Base-by-base conservation (phyloP, 2,797 vertebrate species). In the Tachyglossus aculeatus region DNA sequence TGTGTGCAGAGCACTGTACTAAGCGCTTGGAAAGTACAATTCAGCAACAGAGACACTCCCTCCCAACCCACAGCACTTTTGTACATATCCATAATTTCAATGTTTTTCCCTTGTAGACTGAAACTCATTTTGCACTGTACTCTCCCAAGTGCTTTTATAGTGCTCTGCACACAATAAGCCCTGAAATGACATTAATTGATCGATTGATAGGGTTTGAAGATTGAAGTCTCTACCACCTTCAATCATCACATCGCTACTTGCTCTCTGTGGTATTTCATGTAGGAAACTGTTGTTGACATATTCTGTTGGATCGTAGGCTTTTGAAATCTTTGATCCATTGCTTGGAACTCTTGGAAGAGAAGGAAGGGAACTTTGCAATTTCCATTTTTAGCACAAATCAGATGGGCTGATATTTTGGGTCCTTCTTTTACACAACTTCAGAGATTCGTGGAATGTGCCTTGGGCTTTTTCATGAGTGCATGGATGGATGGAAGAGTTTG, bases 341-440 rank as follows among this genome's bases (percentile, higher is more conserved):
- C 82, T 83, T 90, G 67, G 80, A 88, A 88, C 85, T 81, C 88
- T 82, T 84, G 86, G 75, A 85, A 80, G 88, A 84, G 83, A 71
- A 76, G 85, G 78, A 78, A 80, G 80, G 84, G 58, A 78, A 64
- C 57, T 64, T 74, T 57, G 77, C 40, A 54, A 53, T 77, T 78
- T 84, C 73, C 67, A 72, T 78, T 84, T 84, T 81, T 84, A 84
- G 74, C 72, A 63, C 55, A 52, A 82, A 77, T 61, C 67, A 78
- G 64, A 82, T 71, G 77, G 37, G 50, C 63, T 2, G 5, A 70
- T 9, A n/a, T 72, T 15, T 53, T 44, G 5, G 54, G 21, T 27
- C 21, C 9, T 14, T 3, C 70, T 58, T 27, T 71, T 1, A 0
- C 21, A 3, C 32, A 41, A 19, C 37, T 69, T 43, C 21, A 21